A percentile compares a stretch with the other conserved stretches of the same genome.
Conservation (phyloP, 2,888 invertebrate species). For the Schizotus pectinicornis region DNA sequence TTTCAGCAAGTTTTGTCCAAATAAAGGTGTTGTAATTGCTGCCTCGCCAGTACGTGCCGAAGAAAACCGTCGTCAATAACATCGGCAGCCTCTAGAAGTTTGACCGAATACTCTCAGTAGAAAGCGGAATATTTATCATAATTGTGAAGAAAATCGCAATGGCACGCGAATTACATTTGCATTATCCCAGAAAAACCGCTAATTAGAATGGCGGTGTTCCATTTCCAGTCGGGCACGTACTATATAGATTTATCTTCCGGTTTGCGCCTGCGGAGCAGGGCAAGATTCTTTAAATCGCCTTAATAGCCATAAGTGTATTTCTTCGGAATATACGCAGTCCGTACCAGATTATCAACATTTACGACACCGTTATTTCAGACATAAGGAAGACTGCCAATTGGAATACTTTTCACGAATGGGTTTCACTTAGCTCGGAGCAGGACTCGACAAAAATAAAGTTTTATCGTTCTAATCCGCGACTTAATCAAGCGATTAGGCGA, state of each 20-base stretch:
- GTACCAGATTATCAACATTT: neutral
- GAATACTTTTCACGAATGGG: too few relatives aligned
- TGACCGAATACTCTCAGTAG: neutral
- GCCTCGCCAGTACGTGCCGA: neutral
- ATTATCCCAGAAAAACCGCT: neutral
- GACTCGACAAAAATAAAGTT: too few relatives aligned
- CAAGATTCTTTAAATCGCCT: constrained; percentile 16
- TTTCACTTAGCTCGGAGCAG: too few relatives aligned
- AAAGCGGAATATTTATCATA: neutral
- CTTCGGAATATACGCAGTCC: constrained; percentile 1
- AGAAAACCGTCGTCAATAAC: neutral
- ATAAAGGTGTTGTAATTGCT: constrained; percentile 1
- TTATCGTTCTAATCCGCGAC: too few relatives aligned
- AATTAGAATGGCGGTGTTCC: neutral
- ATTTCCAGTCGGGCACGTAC: neutral
- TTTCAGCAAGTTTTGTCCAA: neutral
- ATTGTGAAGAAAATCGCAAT: neutral
- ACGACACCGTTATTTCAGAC: constrained; percentile 9
- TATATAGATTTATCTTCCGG: constrained; percentile 16
- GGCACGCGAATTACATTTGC: neutral
- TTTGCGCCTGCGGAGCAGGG: constrained; percentile 1
- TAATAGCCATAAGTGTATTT: constrained; percentile 16
- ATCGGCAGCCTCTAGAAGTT: too few relatives aligned
- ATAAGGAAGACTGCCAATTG: constrained; percentile 7
- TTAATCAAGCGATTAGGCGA: too few relatives aligned